phyloP scores from a whole-genome alignment of 1,140 invertebrate genomes.

The Triops longicaudatus region DNA sequence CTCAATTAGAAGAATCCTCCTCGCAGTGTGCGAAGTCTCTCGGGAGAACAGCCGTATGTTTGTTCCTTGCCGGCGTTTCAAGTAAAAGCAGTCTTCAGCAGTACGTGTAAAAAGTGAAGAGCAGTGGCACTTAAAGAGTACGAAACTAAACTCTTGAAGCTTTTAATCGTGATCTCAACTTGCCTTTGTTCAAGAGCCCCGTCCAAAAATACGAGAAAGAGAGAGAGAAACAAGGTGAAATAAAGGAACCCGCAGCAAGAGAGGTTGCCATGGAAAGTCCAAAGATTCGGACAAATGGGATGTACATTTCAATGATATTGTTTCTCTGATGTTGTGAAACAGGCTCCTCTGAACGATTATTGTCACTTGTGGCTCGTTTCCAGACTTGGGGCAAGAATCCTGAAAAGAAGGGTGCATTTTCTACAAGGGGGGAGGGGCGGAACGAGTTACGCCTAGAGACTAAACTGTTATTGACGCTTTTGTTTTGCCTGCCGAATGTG shows the following conservation, averaged over 20 bases:
- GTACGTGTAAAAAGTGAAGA: not conserved
- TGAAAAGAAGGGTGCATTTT: not conserved
- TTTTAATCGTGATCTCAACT: not conserved
- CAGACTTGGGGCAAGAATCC: not conserved
- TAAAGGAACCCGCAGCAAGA: not conserved
- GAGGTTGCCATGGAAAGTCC: not conserved
- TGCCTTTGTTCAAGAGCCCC: not conserved
- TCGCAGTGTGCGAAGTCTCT: not conserved
- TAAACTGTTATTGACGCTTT: not conserved
- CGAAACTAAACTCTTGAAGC: not conserved
- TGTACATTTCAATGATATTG: not conserved
- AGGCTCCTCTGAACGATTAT: not conserved
- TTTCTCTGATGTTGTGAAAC: not conserved
- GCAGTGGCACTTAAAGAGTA: not conserved
- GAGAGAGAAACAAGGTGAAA: not conserved
- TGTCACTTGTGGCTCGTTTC: not conserved
- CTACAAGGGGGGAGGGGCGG: not conserved
- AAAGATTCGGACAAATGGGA: not conserved
- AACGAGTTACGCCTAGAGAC: not conserved
- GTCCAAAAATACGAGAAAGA: not conserved
- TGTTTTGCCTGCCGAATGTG: not conserved
- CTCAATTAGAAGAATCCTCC: not conserved
- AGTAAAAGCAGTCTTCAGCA: not conserved
- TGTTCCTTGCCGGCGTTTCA: not conserved
- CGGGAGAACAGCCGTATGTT: not conserved